Base-by-base conservation (phyloP, 2,797 vertebrate species). In the Lithobates pipiens region DNA sequence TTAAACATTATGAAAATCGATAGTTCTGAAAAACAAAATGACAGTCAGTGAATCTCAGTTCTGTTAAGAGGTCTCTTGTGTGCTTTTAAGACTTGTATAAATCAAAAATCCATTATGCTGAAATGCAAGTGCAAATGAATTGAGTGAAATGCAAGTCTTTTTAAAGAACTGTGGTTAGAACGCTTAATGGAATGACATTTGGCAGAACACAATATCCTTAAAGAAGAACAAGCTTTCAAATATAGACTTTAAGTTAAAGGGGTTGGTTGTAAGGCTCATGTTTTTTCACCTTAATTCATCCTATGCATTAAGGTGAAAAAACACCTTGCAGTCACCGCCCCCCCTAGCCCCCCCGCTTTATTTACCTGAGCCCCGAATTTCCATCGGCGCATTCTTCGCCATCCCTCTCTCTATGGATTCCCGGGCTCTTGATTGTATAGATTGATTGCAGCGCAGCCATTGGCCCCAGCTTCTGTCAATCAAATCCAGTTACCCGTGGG, bases 101-200 rank as follows among this genome's bases (percentile, higher is more conserved):
- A 88, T 79, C 13, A 85, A 90, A 91, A 91, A 91, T 93, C 91
- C 91, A 93, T 93, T 79, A 77, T 74, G 88, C 68, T 61, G 46
- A 89, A 88, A 32, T 89, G 82, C 77, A 80, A 83, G 27, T 50
- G 11, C 72, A 39, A 65, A 86, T 77, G 25, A 67, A 83, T 78
- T 73, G 80, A 68, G 23, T 25, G 13, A 77, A n/a, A 63, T 67
- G 18, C 69, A n/a, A 39, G 29, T 57, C 23, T 63, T 75, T 75
- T 32, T 63, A 65, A 67, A 27, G 57, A 65, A 32, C 78, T 73
- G 57, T 74, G 68, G 76, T 72, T 67, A 63, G 27, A 25, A 77
- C 18, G 34, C 10, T n/a, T 21, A 32, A 67, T 65, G 36, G 36
- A 7, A 57, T 72, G 18, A 44, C 2, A 1, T 25, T 77, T 36